A percentile compares a stretch with the other conserved stretches of the same genome.
phyloP scores from a whole-genome alignment of 2,797 vertebrate species.

The Stomatorhinus walkeri region DNA sequence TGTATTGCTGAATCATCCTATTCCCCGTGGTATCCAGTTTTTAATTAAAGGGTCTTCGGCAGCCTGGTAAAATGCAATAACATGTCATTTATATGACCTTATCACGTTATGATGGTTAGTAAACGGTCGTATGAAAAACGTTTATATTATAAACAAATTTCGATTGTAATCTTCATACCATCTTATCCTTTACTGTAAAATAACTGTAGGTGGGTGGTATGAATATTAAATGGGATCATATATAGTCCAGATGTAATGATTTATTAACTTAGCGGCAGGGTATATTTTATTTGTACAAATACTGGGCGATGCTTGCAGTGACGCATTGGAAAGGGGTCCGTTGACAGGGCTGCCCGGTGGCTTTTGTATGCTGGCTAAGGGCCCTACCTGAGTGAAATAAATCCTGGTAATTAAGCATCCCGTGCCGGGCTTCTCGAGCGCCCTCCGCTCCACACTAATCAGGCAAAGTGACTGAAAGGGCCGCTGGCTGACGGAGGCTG shows the following conservation, averaged over 20 bases:
- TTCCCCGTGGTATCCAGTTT: background rate
- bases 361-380: background rate
- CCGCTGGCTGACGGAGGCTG: background rate
- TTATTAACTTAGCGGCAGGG: background rate
- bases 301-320: background rate
- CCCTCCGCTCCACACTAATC: conserved; percentile 16
- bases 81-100: background rate
- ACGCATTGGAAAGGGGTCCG: background rate
- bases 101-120: background rate
- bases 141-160: background rate
- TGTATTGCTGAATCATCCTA: background rate
- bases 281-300: background rate
- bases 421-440: background rate
- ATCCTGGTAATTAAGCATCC: background rate
- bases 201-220: background rate
- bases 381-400: conserved; percentile 12
- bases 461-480: conserved; percentile 12
- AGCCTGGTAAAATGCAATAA: background rate
- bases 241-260: background rate
- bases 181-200: background rate
- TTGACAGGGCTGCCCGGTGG: background rate
- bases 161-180: background rate
- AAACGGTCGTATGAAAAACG: background rate
- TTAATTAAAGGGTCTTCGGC: background rate
- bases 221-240: background rate